Evolutionary conservation across 2,888 invertebrate genomes (phyloP).

Genomic region (Notocelia uddmanniana): DNA sequence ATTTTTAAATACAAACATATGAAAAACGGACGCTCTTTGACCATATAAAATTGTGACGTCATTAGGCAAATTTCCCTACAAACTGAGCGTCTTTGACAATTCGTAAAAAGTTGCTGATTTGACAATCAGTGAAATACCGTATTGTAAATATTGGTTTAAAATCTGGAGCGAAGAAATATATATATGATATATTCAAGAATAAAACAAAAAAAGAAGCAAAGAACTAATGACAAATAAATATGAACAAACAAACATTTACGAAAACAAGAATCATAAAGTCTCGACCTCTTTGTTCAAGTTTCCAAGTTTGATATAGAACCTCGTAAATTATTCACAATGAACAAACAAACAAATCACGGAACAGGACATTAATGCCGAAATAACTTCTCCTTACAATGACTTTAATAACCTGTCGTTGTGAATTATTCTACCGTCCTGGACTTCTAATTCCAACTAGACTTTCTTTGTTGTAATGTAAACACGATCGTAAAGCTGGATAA

Average conservation of each 20-base stretch:
- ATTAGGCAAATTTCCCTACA: too few relatives aligned
- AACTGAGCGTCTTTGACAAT: too few relatives aligned
- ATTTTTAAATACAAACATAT: too few relatives aligned
- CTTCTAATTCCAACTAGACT: conserved; percentile 1
- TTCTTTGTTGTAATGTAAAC: too few relatives aligned
- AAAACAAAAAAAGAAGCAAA: background rate
- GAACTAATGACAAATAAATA: background rate
- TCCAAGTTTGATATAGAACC: conserved; percentile 9
- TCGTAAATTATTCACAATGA: conserved; percentile 21
- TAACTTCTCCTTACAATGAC: conserved; percentile 23
- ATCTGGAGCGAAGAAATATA: background rate
- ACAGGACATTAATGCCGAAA: conserved; percentile 9
- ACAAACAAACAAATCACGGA: conserved; percentile 16
- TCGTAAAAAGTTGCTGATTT: too few relatives aligned
- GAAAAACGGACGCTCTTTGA: too few relatives aligned
- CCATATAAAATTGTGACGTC: too few relatives aligned
- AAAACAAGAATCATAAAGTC: background rate
- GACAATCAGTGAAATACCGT: too few relatives aligned
- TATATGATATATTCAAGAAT: background rate
- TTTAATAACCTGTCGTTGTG: conserved; percentile 19
- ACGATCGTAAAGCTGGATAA: conserved; percentile 18
- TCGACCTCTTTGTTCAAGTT: conserved; percentile 20
- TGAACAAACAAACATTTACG: background rate
- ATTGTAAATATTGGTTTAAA: background rate
- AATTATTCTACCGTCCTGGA: background rate